Conservation (phyloP, 2,888 invertebrate species). For the Hemaris fuciformis region DNA sequence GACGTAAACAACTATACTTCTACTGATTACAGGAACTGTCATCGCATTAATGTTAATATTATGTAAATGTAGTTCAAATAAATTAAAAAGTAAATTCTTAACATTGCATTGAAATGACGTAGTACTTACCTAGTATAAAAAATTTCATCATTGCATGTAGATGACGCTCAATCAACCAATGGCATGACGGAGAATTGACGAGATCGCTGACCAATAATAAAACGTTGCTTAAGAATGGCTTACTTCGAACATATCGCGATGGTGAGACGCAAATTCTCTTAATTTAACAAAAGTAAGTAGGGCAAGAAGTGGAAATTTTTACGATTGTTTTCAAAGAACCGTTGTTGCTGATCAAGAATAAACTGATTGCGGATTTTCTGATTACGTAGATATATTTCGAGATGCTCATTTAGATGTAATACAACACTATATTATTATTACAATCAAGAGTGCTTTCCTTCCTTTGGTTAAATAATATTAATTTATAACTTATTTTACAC, state of each 20-base stretch:
- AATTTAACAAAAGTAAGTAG: slow-evolving; percentile 3
- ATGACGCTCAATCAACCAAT: background rate
- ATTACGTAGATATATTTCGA: background rate
- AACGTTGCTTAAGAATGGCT: background rate
- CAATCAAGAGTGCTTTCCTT: too few relatives aligned
- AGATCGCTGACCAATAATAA: background rate
- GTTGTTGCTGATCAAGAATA: background rate
- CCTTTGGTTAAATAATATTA: too few relatives aligned
- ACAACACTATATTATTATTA: too few relatives aligned
- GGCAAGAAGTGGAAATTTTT: background rate
- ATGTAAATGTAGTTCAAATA: too few relatives aligned
- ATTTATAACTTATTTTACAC: too few relatives aligned
- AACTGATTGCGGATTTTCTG: background rate
- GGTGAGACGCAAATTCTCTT: background rate
- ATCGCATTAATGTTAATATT: too few relatives aligned
- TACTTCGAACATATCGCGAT: background rate
- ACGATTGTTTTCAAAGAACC: background rate
- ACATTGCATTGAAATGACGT: background rate
- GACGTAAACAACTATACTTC: too few relatives aligned
- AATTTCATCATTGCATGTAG: background rate
- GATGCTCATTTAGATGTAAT: too few relatives aligned
- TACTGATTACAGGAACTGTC: too few relatives aligned
- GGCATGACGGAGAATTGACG: background rate
- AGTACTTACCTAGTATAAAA: background rate
- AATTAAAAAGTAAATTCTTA: too few relatives aligned